Evolutionary conservation across 53 echinoderm and acorn worm species (phyloP), one percentile per base, ranked within the genome.

Genomic region (Patiria pectinifera): DNA sequence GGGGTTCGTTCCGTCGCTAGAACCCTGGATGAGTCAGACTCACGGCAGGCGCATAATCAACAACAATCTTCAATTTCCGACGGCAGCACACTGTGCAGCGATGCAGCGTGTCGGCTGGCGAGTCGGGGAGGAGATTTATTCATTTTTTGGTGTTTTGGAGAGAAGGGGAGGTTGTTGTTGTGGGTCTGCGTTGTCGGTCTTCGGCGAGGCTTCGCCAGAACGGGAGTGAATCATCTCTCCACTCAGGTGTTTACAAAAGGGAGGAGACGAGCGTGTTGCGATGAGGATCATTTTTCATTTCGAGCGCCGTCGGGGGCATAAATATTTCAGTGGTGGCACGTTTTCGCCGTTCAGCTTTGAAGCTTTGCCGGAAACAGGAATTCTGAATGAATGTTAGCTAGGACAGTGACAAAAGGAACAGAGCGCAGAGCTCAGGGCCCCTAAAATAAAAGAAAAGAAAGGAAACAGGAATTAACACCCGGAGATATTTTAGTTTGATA

Each of bases 1-100:
- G 16, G 16, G 16, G 16, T 2, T 84, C 84, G 26, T 23, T 84
- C 23, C 14, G 16, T 53, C 84, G 69, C 63, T 69, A 25, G 22
- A 87, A 76, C 87, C 87, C 87, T 87, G 87, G 87, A 87, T 87
- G 87, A 87, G 23, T 87, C 87, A 87, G 78, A 77, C 61, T 75
- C 78, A 13, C 76, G 87, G 60, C 87, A 77, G 58, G 87, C 61
- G 78, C 87, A 87, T 87, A 87, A 87, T 87, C 76, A 87, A 87
- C 87, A 87, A 87, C 87, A 87, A 35, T 87, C 87, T 87, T 87
- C 77, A 45, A 59, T 77, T 77, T 87, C 78, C 77, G 74, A 58
- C 86, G 69, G 58, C 59, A 49, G 58, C 82, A 59, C 59, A 14
- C 43, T 35, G 76, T 77, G 58, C 22, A 45, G 45, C 45, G 25